Percentiles rank a stretch among this genome's conserved stretches.
Conservation (phyloP, 1,140 invertebrate species). For the Pachyrhynchus sulphureomaculatus region DNA sequence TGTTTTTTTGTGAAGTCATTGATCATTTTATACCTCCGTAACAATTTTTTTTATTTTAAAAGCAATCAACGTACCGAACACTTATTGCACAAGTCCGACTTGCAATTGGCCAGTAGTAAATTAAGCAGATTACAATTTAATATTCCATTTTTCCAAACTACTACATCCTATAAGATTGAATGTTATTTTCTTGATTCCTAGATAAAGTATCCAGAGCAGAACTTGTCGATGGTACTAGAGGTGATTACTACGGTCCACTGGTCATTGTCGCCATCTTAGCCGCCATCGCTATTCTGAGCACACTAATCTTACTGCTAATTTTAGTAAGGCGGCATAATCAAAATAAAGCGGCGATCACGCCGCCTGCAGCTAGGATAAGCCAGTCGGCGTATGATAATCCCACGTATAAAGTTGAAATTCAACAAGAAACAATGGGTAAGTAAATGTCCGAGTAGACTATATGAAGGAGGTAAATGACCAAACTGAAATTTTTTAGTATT, state of each 20-base stretch:
- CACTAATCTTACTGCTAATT: conserved; percentile 76
- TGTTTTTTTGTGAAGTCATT: too few species aligned
- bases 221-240: conserved; percentile 54
- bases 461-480: neutral
- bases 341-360: conserved; percentile 66
- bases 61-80: too few species aligned
- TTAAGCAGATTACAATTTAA: too few species aligned
- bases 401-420: conserved; percentile 89
- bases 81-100: too few species aligned
- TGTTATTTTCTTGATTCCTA: too few species aligned
- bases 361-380: conserved; percentile 66
- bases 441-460: conserved; percentile 15
- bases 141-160: too few species aligned
- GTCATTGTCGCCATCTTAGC: conserved; percentile 86
- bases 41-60: too few species aligned
- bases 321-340: conserved; percentile 72
- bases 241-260: conserved; percentile 82
- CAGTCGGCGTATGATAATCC: conserved; percentile 89
- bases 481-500: neutral
- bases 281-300: conserved; percentile 76
- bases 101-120: too few species aligned
- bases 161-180: too few species aligned
- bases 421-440: conserved; percentile 87
- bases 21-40: too few species aligned
- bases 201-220: conserved; percentile 63